Evolutionary conservation across 2,113 vertebrate species (phyloP).

Genomic region (Hippocampus abdominalis): DNA sequence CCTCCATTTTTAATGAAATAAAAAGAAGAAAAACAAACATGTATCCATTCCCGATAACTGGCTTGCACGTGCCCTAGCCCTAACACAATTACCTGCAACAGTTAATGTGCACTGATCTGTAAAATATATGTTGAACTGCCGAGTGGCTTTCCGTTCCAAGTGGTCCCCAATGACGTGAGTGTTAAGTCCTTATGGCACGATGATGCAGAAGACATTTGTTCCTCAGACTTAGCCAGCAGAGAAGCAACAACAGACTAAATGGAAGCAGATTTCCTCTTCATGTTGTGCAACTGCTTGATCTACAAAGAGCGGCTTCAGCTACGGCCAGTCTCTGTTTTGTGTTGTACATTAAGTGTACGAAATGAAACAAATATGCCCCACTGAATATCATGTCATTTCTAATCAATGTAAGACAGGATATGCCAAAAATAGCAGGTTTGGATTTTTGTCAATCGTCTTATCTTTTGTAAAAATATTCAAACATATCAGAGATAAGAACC

Average conservation of each 20-base stretch:
- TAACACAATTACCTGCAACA: conserved; percentile 62
- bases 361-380: not conserved
- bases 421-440: not conserved
- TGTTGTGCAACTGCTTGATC: conserved; percentile 43
- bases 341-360: not conserved
- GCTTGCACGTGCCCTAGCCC: conserved; percentile 27
- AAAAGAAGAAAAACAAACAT: not conserved
- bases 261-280: conserved; percentile 48
- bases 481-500: not conserved
- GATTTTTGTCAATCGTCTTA: not conserved
- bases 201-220: conserved; percentile 57
- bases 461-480: not conserved
- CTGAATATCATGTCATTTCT: not conserved
- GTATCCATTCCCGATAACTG: conserved; percentile 18
- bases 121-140: conserved; percentile 63
- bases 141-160: conserved; percentile 61
- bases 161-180: conserved; percentile 57
- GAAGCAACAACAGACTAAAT: conserved; percentile 51
- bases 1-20: not conserved
- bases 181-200: conserved; percentile 56
- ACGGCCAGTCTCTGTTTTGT: conserved; percentile 12
- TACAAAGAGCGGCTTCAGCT: conserved; percentile 15
- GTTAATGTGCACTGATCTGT: conserved; percentile 62
- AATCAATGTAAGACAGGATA: not conserved
- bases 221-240: conserved; percentile 53